A percentile compares a stretch with the other conserved stretches of the same genome.
Conservation (phyloP, 2,888 invertebrate species). For the Brachypterus glaber region DNA sequence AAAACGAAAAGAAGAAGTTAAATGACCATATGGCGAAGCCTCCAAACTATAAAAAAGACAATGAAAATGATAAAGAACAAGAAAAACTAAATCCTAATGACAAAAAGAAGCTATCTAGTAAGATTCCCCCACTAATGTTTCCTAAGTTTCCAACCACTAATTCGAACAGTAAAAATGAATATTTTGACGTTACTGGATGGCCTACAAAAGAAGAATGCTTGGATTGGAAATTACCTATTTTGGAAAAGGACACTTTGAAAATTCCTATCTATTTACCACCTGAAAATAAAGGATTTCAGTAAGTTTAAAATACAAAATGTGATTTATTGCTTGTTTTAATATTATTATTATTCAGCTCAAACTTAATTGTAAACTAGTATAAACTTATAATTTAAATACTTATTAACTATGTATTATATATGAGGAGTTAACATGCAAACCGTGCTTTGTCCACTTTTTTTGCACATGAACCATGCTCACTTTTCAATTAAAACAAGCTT, state of each 20-base stretch:
- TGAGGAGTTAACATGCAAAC: too few relatives aligned
- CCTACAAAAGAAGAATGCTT: slow-evolving; percentile 45
- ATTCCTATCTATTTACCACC: slow-evolving; percentile 63
- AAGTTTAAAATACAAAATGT: slow-evolving; percentile 29
- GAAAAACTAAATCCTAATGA: slow-evolving; percentile 6
- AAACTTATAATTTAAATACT: too few relatives aligned
- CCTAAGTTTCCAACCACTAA: slow-evolving; percentile 44
- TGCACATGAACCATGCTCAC: too few relatives aligned
- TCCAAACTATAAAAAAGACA: slow-evolving; percentile 13
- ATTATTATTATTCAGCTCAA: too few relatives aligned
- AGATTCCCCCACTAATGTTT: slow-evolving; percentile 26
- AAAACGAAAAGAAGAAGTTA: slow-evolving; percentile 43
- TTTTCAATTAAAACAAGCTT: too few relatives aligned
- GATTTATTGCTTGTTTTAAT: too few relatives aligned
- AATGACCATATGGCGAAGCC: slow-evolving; percentile 37
- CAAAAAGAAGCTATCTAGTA: neutral
- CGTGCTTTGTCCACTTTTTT: too few relatives aligned
- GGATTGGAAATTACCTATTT: slow-evolving; percentile 38
- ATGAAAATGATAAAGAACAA: slow-evolving; percentile 9
- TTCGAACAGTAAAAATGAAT: slow-evolving; percentile 42
- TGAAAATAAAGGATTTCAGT: slow-evolving; percentile 71
- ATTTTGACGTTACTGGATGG: slow-evolving; percentile 50
- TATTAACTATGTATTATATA: too few relatives aligned
- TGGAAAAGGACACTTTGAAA: slow-evolving; percentile 44
- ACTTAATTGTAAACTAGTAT: too few relatives aligned